A percentile compares a stretch with the other conserved stretches of the same genome.
These are phyloP conservation scores for Dynastes maya DNA, from an alignment of 2,888 invertebrate genomes.

Conservation along the genomic window DNA sequence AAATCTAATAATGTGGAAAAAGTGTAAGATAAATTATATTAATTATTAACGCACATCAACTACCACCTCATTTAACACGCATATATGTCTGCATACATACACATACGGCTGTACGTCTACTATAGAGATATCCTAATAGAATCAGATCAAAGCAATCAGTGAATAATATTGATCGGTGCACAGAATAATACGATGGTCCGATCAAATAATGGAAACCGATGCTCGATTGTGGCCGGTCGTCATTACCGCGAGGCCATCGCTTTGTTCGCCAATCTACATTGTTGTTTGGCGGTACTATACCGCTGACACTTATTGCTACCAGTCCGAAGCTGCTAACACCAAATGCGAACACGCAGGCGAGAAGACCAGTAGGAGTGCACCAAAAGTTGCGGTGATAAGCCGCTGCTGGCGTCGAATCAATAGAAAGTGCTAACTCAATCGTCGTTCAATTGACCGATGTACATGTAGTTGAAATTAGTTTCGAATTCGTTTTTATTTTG, in stretches of 20 bases:
- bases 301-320: conserved; percentile 40
- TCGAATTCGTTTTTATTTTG: conserved; percentile 2
- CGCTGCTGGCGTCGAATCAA: conserved; percentile 11
- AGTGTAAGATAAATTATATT: conserved; percentile 30
- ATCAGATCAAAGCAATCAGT: conserved; percentile 51
- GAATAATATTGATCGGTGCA: conserved; percentile 45
- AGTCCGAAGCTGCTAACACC: conserved; percentile 2
- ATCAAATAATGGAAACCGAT: conserved; percentile 54
- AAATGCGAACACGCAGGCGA: not conserved
- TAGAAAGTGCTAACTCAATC: conserved; percentile 24
- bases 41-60: conserved; percentile 11
- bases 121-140: conserved; percentile 38
- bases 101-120: not conserved
- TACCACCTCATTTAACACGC: conserved; percentile 7
- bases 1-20: conserved; percentile 25
- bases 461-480: conserved; percentile 7
- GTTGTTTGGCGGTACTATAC: conserved; percentile 28
- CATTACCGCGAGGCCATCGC: conserved; percentile 49
- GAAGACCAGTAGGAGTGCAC: not conserved
- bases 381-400: conserved; percentile 22
- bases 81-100: not conserved
- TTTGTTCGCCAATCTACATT: conserved; percentile 36
- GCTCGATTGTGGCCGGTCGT: conserved; percentile 52
- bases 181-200: conserved; percentile 54
- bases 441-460: not conserved